Conservation (phyloP, 2,888 invertebrate genomes). For the Agrochola litura region DNA sequence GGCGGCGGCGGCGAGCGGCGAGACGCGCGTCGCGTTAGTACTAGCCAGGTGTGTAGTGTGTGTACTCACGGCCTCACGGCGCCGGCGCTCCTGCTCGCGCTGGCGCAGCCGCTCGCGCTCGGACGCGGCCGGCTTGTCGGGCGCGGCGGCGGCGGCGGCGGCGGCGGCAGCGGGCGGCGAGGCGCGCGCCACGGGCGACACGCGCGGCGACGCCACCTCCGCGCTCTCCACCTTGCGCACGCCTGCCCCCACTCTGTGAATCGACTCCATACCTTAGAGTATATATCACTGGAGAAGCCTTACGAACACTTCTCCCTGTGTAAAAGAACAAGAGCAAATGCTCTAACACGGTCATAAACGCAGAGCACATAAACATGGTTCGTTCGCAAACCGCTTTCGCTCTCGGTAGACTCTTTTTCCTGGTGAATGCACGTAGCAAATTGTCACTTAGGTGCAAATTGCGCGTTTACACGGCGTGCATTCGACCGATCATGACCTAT, state of each 20-base stretch:
- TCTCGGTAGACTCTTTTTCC: no score
- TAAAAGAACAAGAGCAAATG: no score
- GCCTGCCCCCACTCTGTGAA: constrained; percentile 71
- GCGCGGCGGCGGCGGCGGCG: constrained; percentile 83
- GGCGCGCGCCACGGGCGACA: constrained; percentile 84
- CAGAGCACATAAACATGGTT: no score
- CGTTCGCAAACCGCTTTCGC: no score
- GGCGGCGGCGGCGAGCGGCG: constrained; percentile 58
- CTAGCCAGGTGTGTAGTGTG: no score
- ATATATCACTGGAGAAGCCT: no score
- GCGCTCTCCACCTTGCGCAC: constrained; percentile 79
- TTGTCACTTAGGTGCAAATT: no score
- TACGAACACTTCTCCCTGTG: no score
- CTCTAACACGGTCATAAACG: no score
- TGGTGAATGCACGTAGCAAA: no score
- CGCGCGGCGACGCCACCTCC: constrained; percentile 83
- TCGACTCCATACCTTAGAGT: background rate
- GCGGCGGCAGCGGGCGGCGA: constrained; percentile 81
- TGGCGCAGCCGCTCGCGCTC: constrained; percentile 96
- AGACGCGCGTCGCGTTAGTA: constrained; percentile 68
- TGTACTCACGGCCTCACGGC: constrained; percentile 96
- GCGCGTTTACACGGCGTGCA: no score
- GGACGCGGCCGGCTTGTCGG: constrained; percentile 91
- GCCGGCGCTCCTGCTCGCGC: constrained; percentile 97
- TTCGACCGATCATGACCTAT: no score